Conservation (phyloP, 2,888 invertebrate species). For the Nasonovia ribisnigri region DNA sequence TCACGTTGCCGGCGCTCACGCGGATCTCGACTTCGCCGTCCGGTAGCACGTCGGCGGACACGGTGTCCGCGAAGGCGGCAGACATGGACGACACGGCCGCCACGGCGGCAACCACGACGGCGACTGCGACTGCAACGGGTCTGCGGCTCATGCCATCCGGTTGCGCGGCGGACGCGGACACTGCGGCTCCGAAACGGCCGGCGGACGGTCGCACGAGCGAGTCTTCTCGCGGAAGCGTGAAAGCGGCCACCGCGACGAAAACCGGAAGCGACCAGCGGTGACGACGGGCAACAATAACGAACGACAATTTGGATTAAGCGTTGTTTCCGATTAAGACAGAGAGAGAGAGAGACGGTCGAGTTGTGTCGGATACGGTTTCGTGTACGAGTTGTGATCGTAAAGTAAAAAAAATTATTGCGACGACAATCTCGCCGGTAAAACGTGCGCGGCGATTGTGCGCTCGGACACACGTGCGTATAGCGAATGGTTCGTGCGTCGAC, state of each 20-base stretch:
- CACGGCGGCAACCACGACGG: neutral
- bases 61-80: slow-evolving; percentile 73
- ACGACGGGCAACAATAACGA: neutral
- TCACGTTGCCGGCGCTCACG: slow-evolving; percentile 76
- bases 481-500: slow-evolving; percentile 46
- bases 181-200: neutral
- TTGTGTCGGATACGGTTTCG: neutral
- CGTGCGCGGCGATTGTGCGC: slow-evolving; percentile 59
- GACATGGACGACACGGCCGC: slow-evolving; percentile 1
- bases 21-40: slow-evolving; percentile 81
- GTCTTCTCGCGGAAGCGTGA: neutral
- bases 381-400: neutral
- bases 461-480: slow-evolving; percentile 59
- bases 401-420: neutral
- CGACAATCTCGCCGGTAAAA: neutral
- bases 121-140: slow-evolving; percentile 18
- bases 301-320: neutral
- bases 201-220: neutral
- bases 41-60: slow-evolving; percentile 76
- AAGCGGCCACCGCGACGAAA: neutral
- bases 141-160: slow-evolving; percentile 59
- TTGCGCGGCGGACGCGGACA: neutral
- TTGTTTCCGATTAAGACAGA: neutral
- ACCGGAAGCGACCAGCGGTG: neutral
- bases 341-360: neutral